Evolutionary conservation across 2,113 vertebrate genomes (phyloP), one percentile per base, ranked within the genome.

Genomic region (Rhombomys opimus): DNA sequence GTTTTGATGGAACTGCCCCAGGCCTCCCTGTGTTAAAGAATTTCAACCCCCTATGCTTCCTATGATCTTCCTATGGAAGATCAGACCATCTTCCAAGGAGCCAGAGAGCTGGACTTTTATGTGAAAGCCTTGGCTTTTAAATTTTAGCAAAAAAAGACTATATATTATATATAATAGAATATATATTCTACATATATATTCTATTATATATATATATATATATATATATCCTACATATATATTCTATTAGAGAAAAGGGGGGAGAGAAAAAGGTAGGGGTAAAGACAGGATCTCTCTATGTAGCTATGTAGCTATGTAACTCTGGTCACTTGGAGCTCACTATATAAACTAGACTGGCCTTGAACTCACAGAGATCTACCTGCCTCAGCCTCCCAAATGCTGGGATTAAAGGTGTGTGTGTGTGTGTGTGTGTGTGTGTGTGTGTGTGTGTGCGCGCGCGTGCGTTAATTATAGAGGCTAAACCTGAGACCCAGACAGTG

Each of bases 91-190:
- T 94, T 94, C 89, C 50, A 93, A 84, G 59, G 63, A 91, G 25
- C 54, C 73, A 68, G 89, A 87, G 46, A 78, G 54, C 18, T 75
- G 52, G 35, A 52, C 50, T 95, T 89, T 50, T 38, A 46, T 57
- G 38, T 84, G 84, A 95, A 94, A 89, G 52, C 6, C 73, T 72
- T 52, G 52, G 80, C 72, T 86, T 95, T 90, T 59, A 77, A 87
- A 90, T 77, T 72, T 77, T 75, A 72, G 70, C 68, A 86, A 73
- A 68, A 22, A 25, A 3, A 30, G 15, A 5, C 46, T 46, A 57
- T 57, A 57, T 57, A 57, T 57, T 57, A 57, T 57, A 57, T 57
- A 57, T 57, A 57, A 57, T 57, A 57, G 57, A 57, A 57, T 57
- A 57, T 57, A 57, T 57, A 57, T 57, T n/a, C n/a, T n/a, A n/a